These are phyloP conservation scores for Coregonus ussuriensis DNA, from an alignment of 2,797 vertebrate species.

Conservation along the genomic window DNA sequence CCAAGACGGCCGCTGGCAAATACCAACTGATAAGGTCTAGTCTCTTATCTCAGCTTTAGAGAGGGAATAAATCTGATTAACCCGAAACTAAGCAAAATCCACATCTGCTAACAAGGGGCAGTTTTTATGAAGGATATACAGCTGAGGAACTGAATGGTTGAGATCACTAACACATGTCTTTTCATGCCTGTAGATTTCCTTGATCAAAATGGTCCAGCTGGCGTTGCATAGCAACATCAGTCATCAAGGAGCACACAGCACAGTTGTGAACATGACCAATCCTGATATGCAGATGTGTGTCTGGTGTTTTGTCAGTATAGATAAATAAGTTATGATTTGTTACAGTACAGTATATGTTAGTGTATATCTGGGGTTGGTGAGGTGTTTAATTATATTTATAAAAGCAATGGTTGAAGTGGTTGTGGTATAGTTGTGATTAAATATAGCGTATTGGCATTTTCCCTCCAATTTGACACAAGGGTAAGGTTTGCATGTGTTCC, in stretches of 20 bases:
- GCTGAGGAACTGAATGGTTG: not conserved
- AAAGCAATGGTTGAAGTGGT: not conserved
- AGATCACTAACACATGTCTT: constrained; percentile 12
- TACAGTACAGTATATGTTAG: not conserved
- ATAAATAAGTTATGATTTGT: not conserved
- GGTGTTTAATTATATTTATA: not conserved
- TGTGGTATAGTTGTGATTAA: not conserved
- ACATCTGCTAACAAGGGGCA: constrained; percentile 15
- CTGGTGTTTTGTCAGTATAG: constrained; percentile 5
- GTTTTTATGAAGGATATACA: not conserved
- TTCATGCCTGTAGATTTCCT: constrained; percentile 21
- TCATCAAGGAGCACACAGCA: not conserved
- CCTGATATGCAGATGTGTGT: constrained; percentile 20
- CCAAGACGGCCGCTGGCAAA: constrained; percentile 30
- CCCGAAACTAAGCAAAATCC: constrained; percentile 19
- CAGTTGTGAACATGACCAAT: constrained; percentile 22
- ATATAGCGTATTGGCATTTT: not conserved
- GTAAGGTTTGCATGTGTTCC: not conserved
- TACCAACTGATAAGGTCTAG: constrained; percentile 29
- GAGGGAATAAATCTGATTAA: constrained; percentile 36
- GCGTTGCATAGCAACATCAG: not conserved
- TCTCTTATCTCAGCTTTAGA: constrained; percentile 34
- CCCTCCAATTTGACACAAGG: too few relatives aligned
- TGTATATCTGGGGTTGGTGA: not conserved
- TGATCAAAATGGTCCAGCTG: constrained; percentile 13